A percentile compares a stretch with the other conserved stretches of the same genome.
Evolutionary conservation across 2,113 vertebrate genomes (phyloP).

Genomic region (Lophochroa leadbeateri): DNA sequence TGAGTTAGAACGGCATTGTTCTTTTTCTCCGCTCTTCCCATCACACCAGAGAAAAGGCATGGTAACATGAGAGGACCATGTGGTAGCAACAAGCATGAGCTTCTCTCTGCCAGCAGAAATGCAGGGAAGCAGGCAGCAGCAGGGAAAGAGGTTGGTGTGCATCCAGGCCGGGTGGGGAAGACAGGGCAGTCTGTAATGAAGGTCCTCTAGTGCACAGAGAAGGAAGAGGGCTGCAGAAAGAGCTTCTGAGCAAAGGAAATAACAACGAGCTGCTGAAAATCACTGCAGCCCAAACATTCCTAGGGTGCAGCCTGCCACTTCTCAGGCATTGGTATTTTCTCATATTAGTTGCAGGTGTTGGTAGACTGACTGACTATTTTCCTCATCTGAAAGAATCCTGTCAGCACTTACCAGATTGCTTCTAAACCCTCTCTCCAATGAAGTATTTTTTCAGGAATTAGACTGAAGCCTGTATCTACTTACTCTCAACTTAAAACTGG

Average conservation of each 20-base stretch:
- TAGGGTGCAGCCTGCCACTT: neutral
- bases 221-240: neutral
- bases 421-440: neutral
- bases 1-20: neutral
- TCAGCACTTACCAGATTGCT: neutral
- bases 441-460: neutral
- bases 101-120: neutral
- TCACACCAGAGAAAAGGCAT: neutral
- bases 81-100: neutral
- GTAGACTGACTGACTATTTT: neutral
- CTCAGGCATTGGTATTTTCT: neutral
- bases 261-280: neutral
- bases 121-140: neutral
- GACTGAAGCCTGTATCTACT: slow-evolving; percentile 4
- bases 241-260: neutral
- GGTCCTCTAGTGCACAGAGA: neutral
- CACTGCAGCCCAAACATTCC: neutral
- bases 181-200: neutral
- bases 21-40: neutral
- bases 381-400: neutral
- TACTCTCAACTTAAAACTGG: slow-evolving; percentile 60
- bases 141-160: neutral
- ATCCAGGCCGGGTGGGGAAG: neutral
- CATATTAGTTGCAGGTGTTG: neutral
- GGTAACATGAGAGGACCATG: neutral